Base-by-base conservation (phyloP, 2,888 invertebrate species). In the Trachelus iudaicus region DNA sequence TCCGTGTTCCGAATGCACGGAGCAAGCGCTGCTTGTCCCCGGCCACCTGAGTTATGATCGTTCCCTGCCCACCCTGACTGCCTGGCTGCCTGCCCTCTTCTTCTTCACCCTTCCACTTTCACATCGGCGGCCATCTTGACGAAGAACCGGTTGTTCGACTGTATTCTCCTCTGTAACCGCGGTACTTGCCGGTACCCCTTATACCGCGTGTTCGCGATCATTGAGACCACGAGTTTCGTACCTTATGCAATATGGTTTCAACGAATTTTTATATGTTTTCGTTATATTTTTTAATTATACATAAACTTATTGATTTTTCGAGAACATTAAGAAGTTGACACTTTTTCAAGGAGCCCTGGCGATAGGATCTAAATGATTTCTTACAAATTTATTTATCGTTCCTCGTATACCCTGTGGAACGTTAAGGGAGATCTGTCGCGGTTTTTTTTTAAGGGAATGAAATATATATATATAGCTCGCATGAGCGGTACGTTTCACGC, bases 1-100 rank as follows among this genome's bases (percentile, higher is more conserved):
- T 86, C 87, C 85, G 83, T 89, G 88, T 87, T 87, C 85, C 87
- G 84, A 87, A 86, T 86, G 88, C 87, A 85, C 84, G 84, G 86
- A 89, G 88, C 89, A 89, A 88, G 88, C 87, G 86, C 85, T 87
- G 88, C 87, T 86, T 87, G 88, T 89, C 87, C 85, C 84, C 88
- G 85, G 83, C 86, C 86, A 86, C 85, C 86, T 89, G 89, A 90
- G 87, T 89, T 90, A 90, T 88, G 89, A 89, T 88, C 86, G 85
- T 82, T 86, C 84, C 83, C 82, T 81, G 86, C 88, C 89, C 87
- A 88, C 88, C 89, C 89, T 87, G 89, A 78, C 83, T 84, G 87
- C 81, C 82, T 80, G 83, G 81, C 81, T 81, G 77, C 56, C 40
- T 73, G 69, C 23, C 40, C 69, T 76, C 76, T 76, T 80, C 78